Conservation (phyloP, 2,888 invertebrate species). For the Amphimallon solstitiale region DNA sequence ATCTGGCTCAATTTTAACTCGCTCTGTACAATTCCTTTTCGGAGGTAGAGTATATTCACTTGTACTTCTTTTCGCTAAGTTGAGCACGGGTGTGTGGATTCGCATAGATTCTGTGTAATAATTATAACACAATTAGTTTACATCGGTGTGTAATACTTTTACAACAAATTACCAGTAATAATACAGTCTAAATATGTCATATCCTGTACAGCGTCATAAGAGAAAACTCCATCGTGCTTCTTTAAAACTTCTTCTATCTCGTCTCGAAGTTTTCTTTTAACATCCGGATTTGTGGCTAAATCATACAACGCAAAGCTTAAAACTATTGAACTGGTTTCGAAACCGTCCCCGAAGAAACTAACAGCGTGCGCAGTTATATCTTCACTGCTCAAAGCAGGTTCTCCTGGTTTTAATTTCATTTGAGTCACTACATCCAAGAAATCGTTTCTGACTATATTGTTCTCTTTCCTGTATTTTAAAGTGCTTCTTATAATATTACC, state of each 20-base stretch:
- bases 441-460: conserved; percentile 60
- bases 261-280: conserved; percentile 60
- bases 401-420: conserved; percentile 47
- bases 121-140: neutral
- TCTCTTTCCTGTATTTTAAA: conserved; percentile 58
- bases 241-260: conserved; percentile 57
- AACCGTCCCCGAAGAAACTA: conserved; percentile 64
- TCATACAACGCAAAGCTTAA: conserved; percentile 59
- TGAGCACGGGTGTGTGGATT: conserved; percentile 44
- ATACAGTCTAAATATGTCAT: conserved; percentile 64
- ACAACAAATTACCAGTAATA: conserved; percentile 52
- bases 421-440: conserved; percentile 61
- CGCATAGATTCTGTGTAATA: conserved; percentile 44
- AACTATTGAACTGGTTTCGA: conserved; percentile 63
- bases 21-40: conserved; percentile 39
- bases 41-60: conserved; percentile 47
- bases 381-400: conserved; percentile 48
- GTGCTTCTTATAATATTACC: conserved; percentile 54
- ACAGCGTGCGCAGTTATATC: conserved; percentile 58
- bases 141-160: neutral
- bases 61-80: conserved; percentile 49
- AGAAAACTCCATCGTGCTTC: conserved; percentile 55
- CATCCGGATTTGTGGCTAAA: conserved; percentile 59
- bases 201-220: conserved; percentile 61
- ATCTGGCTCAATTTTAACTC: conserved; percentile 52